Base-by-base conservation (phyloP, 2,888 invertebrate species). In the Pyrrhia umbra region DNA sequence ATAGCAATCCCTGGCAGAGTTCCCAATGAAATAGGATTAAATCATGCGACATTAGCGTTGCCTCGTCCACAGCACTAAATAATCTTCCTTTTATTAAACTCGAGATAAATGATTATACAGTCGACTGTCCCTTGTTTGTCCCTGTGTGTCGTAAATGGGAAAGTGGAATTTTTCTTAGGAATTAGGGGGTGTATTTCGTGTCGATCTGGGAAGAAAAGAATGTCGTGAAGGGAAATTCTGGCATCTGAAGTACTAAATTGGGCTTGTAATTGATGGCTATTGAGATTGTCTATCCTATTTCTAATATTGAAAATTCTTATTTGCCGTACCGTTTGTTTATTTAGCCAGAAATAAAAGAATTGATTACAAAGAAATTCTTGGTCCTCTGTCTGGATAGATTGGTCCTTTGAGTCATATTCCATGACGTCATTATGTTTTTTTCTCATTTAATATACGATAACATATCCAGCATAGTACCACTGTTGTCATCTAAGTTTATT, bases 61-160 rank as follows among this genome's bases (percentile, higher is more conserved):
- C 77, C 81, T 83, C 83, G 86, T 90, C 87, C 89, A 87, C 90
- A 88, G 88, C 91, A 88, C 91, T 94, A 92, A 94, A 95, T 94
- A 94, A 95, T 92, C 91, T 92, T 89, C 91, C 94, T 94, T 95
- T 95, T 95, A 95, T 95, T 94, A 95, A 94, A 95, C 93, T 91
- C 83, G 92, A 94, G 94, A 95, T 95, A 95, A 95, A 95, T 94
- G 94, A 93, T 94, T 93, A 95, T 94, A 92, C 92, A 94, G 90
- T 92, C 78, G 79, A 76, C 85, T 86, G 89, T 85, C 90, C 90
- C 90, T 88, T 90, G 90, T 88, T 88, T 88, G 89, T 84, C 77
- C 77, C 75, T 73, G 77, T 77, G 75, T 81, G 68, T 79, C 78
- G 77, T 79, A 71, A 80, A 83, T 82, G 79, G 81, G 77, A 71